phyloP scores from a whole-genome alignment of 2,113 vertebrate species.

The Otis tarda region DNA sequence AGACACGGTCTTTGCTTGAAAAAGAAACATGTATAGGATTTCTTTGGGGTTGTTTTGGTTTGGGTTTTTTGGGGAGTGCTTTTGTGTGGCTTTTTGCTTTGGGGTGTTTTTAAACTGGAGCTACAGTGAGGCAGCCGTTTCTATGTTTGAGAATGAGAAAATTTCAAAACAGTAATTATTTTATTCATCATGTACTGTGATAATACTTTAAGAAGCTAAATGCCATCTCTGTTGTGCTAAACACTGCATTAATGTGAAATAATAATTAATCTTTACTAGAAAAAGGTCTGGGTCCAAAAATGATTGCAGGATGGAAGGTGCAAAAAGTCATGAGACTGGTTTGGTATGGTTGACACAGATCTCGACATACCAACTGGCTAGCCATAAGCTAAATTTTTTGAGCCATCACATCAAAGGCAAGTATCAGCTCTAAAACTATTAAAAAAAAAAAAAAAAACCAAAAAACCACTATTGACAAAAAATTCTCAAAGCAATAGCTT shows the following conservation, averaged over 20 bases:
- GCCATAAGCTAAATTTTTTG: background rate
- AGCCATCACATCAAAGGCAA: background rate
- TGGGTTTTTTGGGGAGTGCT: background rate
- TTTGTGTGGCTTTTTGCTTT: background rate
- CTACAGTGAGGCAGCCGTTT: background rate
- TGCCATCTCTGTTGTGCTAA: background rate
- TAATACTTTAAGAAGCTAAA: background rate
- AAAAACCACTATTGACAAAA: background rate
- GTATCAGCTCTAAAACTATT: background rate
- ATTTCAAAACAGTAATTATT: background rate
- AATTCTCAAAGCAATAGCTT: background rate
- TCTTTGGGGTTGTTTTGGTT: background rate
- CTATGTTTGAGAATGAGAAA: background rate
- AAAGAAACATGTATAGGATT: background rate
- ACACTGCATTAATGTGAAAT: background rate
- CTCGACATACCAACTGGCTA: background rate
- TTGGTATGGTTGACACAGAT: background rate
- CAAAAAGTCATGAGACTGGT: background rate
- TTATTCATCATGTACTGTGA: background rate
- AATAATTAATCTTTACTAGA: background rate
- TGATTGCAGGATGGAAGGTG: background rate
- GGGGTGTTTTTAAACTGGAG: background rate
- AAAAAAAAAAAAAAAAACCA: background rate
- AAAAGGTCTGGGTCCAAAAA: background rate
- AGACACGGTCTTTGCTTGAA: background rate